A percentile compares a stretch with the other conserved stretches of the same genome.
Conservation (phyloP, 2,797 vertebrate species). For the Acanthurus tractus region DNA sequence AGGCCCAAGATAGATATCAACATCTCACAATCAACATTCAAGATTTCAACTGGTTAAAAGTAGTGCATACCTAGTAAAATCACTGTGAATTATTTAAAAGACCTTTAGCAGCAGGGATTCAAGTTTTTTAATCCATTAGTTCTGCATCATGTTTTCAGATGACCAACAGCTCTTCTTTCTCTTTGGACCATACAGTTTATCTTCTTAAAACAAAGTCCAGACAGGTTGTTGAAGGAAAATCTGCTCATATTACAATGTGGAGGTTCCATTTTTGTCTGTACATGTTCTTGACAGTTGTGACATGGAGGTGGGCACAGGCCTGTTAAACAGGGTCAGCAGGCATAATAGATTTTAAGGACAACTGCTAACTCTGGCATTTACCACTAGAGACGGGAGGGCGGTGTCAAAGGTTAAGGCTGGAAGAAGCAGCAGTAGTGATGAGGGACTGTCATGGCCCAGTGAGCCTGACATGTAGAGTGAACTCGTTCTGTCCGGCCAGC, state of each 20-base stretch:
- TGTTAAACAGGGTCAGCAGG: conserved; percentile 86
- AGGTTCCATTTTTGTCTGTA: conserved; percentile 83
- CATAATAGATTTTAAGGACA: conserved; percentile 88
- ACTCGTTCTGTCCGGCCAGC: conserved; percentile 87
- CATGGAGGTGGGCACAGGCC: conserved; percentile 84
- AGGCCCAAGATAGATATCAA: too few species aligned
- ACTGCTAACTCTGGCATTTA: conserved; percentile 77
- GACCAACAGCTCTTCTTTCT: too few species aligned
- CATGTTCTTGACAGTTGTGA: conserved; percentile 86
- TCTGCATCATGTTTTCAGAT: too few species aligned
- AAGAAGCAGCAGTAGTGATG: conserved; percentile 89
- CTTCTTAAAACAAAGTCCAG: conserved; percentile 69
- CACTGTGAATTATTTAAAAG: too few species aligned
- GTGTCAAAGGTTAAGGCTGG: conserved; percentile 91
- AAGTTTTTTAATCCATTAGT: too few species aligned
- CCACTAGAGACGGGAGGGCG: conserved; percentile 81
- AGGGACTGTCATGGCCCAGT: conserved; percentile 91
- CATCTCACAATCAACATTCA: too few species aligned
- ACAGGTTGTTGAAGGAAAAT: conserved; percentile 62
- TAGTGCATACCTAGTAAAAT: too few species aligned
- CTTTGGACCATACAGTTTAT: neutral
- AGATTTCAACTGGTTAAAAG: too few species aligned
- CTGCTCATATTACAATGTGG: conserved; percentile 85
- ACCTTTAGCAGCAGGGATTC: too few species aligned
- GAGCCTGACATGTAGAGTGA: conserved; percentile 86